Evolutionary conservation across 1,140 invertebrate species (phyloP).

Genomic region (Cyclargus thomasi): DNA sequence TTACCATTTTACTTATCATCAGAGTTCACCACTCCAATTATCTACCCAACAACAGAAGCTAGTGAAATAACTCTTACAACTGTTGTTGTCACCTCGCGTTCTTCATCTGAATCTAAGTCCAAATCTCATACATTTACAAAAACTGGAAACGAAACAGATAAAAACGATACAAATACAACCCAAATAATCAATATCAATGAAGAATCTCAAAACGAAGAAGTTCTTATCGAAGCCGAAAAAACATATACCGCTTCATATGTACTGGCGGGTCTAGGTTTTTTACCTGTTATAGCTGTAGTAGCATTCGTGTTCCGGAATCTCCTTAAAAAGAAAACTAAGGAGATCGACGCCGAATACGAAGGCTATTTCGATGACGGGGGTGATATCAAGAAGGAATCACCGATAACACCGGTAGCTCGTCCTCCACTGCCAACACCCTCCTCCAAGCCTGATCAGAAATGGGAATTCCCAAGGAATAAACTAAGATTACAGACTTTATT

Average conservation of each 20-base stretch:
- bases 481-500: constrained; percentile 86
- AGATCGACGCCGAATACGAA: constrained; percentile 77
- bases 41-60: constrained; percentile 31
- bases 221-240: constrained; percentile 74
- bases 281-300: constrained; percentile 76
- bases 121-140: constrained; percentile 34
- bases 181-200: constrained; percentile 36
- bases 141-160: constrained; percentile 26
- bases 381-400: constrained; percentile 69
- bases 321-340: constrained; percentile 75
- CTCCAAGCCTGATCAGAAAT: constrained; percentile 77
- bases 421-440: constrained; percentile 71
- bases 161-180: constrained; percentile 30
- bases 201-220: constrained; percentile 60
- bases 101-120: constrained; percentile 53
- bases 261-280: constrained; percentile 76
- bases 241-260: constrained; percentile 77
- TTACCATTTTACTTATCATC: constrained; percentile 24
- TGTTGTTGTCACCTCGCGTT: constrained; percentile 46
- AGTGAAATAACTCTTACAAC: constrained; percentile 39
- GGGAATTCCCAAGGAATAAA: constrained; percentile 87
- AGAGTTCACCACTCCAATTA: constrained; percentile 29
- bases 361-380: constrained; percentile 74
- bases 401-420: constrained; percentile 68
- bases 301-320: constrained; percentile 75